These are phyloP conservation scores for Drosophila seguyi DNA, from an alignment of 1,140 invertebrate species.

Conservation along the genomic window DNA sequence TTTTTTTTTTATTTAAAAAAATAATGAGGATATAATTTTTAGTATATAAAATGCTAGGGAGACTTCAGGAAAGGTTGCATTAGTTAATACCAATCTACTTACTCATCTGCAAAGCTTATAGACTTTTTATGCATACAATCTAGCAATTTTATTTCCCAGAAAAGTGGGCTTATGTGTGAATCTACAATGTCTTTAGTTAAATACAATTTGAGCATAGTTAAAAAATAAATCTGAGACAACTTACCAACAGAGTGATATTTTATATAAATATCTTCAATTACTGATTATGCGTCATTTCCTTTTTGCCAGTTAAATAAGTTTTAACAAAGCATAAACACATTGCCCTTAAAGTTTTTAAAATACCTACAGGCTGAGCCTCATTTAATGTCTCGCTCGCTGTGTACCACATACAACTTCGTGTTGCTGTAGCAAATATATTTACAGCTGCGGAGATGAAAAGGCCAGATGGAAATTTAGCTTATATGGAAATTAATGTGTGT, in stretches of 20 bases:
- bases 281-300: neutral
- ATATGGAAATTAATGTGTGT: conserved; percentile 65
- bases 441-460: conserved; percentile 40
- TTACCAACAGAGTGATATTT: neutral
- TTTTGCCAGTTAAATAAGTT: neutral
- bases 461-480: conserved; percentile 62
- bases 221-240: too few relatives aligned
- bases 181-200: too few relatives aligned
- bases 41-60: neutral
- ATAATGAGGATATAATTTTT: neutral
- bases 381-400: neutral
- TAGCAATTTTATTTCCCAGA: too few relatives aligned
- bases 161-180: too few relatives aligned
- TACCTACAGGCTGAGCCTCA: neutral
- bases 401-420: conserved; percentile 22
- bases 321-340: too few relatives aligned
- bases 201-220: too few relatives aligned
- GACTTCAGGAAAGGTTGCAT: neutral
- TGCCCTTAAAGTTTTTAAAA: neutral
- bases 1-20: neutral
- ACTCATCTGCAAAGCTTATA: too few relatives aligned
- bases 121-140: too few relatives aligned
- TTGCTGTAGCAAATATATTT: conserved; percentile 45
- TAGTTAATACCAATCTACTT: too few relatives aligned
- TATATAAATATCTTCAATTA: neutral